Evolutionary conservation across 2,113 vertebrate genomes (phyloP), one percentile per base, ranked within the genome.

Genomic region (Blennius ocellaris): DNA sequence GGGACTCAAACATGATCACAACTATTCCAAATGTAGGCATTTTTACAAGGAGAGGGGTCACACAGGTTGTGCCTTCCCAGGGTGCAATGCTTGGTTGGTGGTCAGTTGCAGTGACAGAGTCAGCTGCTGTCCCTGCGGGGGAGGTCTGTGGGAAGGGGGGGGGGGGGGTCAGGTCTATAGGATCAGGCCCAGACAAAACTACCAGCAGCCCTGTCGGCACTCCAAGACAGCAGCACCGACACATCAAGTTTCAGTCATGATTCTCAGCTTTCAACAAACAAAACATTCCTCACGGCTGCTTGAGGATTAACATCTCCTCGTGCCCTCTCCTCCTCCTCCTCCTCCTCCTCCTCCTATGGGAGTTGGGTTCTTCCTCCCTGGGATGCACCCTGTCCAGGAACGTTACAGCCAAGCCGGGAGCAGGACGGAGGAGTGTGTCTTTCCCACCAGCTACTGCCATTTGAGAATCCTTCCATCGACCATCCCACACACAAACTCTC

Each of bases 1-100:
- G 64, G 15, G 7, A 74, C 44, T 36, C 52, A 47, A 73, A 74
- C 61, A 78, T 21, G 12, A 76, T 60, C 53, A 60, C 78, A 82
- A 70, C 77, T 87, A 80, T 82, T 86, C 84, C 87, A 91, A 90
- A 92, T 85, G 88, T 53, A 86, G 90, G 85, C 86, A 89, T 90
- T 88, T 92, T 90, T 90, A 90, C 80, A 80, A 61, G 65, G 61
- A 17, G 48, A 48, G 54, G 39, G 79, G 84, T 85, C 79, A 49
- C 30, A 39, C 53, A 78, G 68, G 67, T 78, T 68, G 43, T 14
- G 69, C 39, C 68, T 85, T 81, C 82, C 69, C 82, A 73, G 72
- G 72, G 70, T 75, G 70, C 72, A 47, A 5, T 53, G 73, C 88
- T 82, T 47, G 68, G 82, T 77, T 85, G 91, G 89, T 90, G 90